Base-by-base conservation (phyloP, 2,888 invertebrate species). In the Psylliodes chrysocephalus region DNA sequence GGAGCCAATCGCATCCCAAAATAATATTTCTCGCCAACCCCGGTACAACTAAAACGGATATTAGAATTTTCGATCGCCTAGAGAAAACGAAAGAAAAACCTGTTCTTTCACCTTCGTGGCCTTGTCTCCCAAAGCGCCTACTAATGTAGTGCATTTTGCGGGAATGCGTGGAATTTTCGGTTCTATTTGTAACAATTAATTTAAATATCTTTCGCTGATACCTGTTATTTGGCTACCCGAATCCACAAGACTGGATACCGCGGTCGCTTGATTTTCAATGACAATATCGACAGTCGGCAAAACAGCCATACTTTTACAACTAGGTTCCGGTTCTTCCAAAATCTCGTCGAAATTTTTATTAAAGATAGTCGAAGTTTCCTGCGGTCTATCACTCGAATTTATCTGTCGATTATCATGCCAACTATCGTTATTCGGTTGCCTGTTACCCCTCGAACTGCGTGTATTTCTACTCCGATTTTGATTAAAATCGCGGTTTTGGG, bases 211-310 rank as follows among this genome's bases (percentile, higher is more conserved):
- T 22, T 55, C 56, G n/a, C 40, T 54, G 15, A 60, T 56, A 2
- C 56, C 60, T 8, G 55, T 62, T n/a, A 62, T 18, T 42, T 67
- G 62, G 51, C 64, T 65, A 14, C 63, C 64, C 4, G 59, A 59
- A 54, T 65, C 67, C 4, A 67, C 10, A 65, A 57, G 30, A 33
- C 47, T 35, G 17, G 1, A 10, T 8, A 30, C 10, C 8, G 1
- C 2, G 7, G 30, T 8, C 10, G n/a, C n/a, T n/a, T n/a, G n/a
- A n/a, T n/a, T n/a, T 30, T 30, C 30, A 2, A 30, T 30, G 2
- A 6, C 10, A 6, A 30, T 30, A 8, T 30, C 1, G 1, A 30
- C 6, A 8, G 30, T 30, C 6, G 10, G 30, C 10, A 30, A 10
- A 3, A 8, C 30, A 5, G 30, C 22, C 2, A 22, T 6, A 4